Base-by-base conservation (phyloP, 2,113 vertebrate species). In the Todiramphus chloris region DNA sequence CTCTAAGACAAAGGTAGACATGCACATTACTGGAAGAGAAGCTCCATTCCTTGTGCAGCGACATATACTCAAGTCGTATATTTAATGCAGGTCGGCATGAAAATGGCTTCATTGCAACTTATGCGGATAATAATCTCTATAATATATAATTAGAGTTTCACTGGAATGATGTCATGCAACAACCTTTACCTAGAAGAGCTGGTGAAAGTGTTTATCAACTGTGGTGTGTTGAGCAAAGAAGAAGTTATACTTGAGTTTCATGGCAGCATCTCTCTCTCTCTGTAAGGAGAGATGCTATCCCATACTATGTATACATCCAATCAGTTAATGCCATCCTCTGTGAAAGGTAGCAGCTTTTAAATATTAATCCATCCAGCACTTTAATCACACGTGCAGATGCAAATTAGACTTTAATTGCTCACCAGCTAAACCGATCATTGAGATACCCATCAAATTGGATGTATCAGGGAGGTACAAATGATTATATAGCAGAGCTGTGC, bases 371-470 rank as follows among this genome's bases (percentile, higher is more conserved):
- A 81, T 74, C 68, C 43, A 15, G 35, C 24, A 5, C 75, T 96
- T 89, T 86, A 92, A 95, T 95, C 89, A 56, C 9, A 1, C 83
- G 68, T 83, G 68, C 62, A 23, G 83, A 89, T 89, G 79, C 56
- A 92, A 96, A 96, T 87, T 70, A 86, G 43, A 16, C 18, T 87
- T 96, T 78, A 96, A 96, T 90, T 95, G 88, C 76, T 81, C 44
- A 0, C 83, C 73, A 53, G 60, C 76, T 89, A 63, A 75, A 89
- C 88, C 37, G 72, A 87, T 93, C 85, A 31, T 68, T 1, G 39
- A 78, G 83, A 67, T 86, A 90, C 64, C 55, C 73, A 88, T 95
- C 90, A 81, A 90, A 89, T 1, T 15, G 56, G 39, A 60, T 24
- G 43, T 67, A 75, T 56, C 24, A 18, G 72, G 43, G 76, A 94